These are phyloP conservation scores for Strix uralensis DNA, from an alignment of 2,113 vertebrate species.

Conservation along the genomic window DNA sequence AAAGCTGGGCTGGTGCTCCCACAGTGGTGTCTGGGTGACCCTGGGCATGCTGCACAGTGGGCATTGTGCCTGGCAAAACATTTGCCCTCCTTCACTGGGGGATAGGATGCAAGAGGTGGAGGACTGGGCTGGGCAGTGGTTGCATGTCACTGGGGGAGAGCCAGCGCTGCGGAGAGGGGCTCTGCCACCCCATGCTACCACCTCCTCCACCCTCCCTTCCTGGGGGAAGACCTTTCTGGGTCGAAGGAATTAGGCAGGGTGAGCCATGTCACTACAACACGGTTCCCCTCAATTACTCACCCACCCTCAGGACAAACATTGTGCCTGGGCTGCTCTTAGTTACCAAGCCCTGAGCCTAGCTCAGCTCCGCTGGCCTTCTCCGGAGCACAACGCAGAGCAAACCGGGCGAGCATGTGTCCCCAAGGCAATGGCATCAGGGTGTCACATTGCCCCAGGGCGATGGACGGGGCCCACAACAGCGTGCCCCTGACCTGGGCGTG, in stretches of 20 bases:
- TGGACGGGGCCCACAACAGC: fast-evolving
- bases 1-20: background rate
- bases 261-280: background rate
- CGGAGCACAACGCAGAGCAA: background rate
- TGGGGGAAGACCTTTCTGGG: fast-evolving
- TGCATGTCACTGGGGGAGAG: background rate
- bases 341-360: fast-evolving
- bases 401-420: fast-evolving
- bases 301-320: background rate
- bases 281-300: background rate
- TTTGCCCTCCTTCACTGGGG: background rate
- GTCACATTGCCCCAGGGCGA: fast-evolving
- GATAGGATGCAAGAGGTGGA: background rate
- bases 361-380: background rate
- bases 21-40: background rate
- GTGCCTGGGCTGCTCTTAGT: background rate
- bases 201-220: background rate
- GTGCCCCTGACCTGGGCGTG: too few species aligned
- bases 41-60: background rate
- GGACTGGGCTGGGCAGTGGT: background rate
- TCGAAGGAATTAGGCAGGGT: background rate
- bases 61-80: fast-evolving
- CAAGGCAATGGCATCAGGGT: fast-evolving
- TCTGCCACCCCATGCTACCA: background rate
- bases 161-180: fast-evolving